Evolutionary conservation across 1,140 invertebrate genomes (phyloP).

Genomic region (Brachionus manjavacas): DNA sequence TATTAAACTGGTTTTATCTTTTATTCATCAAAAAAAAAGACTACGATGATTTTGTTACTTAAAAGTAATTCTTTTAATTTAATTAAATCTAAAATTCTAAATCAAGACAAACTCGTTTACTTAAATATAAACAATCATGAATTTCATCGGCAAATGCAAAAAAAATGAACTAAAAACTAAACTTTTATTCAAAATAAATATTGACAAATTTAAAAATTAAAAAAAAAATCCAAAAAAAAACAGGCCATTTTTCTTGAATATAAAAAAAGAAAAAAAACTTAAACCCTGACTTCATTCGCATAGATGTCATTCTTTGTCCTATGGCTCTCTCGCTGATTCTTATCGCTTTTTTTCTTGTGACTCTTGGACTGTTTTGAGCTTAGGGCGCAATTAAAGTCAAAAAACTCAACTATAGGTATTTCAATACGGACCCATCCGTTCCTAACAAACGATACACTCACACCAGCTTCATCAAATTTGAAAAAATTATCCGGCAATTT

Average conservation of each 20-base stretch:
- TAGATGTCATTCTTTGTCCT: not conserved
- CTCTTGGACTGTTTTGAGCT: not conserved
- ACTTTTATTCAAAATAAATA: not conserved
- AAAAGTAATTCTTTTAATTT: too few species aligned
- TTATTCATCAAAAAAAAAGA: too few species aligned
- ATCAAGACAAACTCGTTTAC: too few species aligned
- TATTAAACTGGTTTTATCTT: too few species aligned
- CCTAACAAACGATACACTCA: slow-evolving; percentile 13
- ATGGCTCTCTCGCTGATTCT: not conserved
- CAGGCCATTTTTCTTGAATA: not conserved
- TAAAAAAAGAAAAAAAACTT: not conserved
- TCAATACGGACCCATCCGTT: slow-evolving; percentile 23
- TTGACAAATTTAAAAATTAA: not conserved
- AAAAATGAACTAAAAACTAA: too few species aligned
- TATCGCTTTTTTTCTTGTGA: not conserved
- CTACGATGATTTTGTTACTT: too few species aligned
- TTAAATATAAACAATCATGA: too few species aligned
- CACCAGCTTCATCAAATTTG: slow-evolving; percentile 24
- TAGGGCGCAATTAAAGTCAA: slow-evolving; percentile 7
- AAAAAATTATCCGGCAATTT: slow-evolving; percentile 26
- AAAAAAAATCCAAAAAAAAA: not conserved
- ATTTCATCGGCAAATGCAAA: too few species aligned
- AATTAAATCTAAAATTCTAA: too few species aligned
- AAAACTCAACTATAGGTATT: slow-evolving; percentile 32
- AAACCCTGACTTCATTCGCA: slow-evolving; percentile 19